phyloP scores from a whole-genome alignment of 2,113 vertebrate genomes.

The Morone chrysops region DNA sequence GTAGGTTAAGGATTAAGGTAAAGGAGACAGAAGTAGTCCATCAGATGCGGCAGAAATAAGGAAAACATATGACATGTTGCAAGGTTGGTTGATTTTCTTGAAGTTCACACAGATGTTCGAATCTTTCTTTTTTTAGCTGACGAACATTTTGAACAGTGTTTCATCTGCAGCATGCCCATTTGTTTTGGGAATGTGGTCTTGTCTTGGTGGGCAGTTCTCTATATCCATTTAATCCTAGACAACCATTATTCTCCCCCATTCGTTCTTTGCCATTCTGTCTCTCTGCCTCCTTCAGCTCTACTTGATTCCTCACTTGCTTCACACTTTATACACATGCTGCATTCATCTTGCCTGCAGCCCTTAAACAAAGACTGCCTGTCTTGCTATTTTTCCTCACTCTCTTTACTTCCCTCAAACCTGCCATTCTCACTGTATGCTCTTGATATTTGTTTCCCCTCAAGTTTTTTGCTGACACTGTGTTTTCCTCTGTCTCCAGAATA shows the following conservation, averaged over 20 bases:
- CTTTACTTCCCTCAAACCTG: slow-evolving; percentile 48
- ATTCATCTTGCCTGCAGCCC: slow-evolving; percentile 69
- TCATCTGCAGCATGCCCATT: slow-evolving; percentile 43
- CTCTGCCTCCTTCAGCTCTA: slow-evolving; percentile 5
- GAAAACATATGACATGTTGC: slow-evolving; percentile 33
- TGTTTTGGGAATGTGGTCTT: slow-evolving; percentile 63
- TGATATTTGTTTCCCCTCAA: slow-evolving; percentile 64
- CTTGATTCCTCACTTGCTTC: slow-evolving; percentile 46
- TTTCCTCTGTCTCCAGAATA: slow-evolving; percentile 41
- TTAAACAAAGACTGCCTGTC: slow-evolving; percentile 58
- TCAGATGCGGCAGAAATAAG: slow-evolving; percentile 37
- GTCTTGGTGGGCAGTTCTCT: slow-evolving; percentile 60
- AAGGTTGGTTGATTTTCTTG: slow-evolving; percentile 7
- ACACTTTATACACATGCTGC: slow-evolving; percentile 57
- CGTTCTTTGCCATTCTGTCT: slow-evolving; percentile 10
- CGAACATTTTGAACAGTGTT: slow-evolving; percentile 48
- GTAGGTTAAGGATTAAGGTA: slow-evolving; percentile 47
- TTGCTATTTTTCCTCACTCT: slow-evolving; percentile 43
- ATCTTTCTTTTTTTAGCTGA: slow-evolving; percentile 50
- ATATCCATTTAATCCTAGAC: slow-evolving; percentile 70
- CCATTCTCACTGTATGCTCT: slow-evolving; percentile 59
- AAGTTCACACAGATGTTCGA: slow-evolving; percentile 29
- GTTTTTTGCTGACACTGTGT: slow-evolving; percentile 52
- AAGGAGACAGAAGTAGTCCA: slow-evolving; percentile 33
- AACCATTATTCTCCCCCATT: slow-evolving; percentile 63